phyloP scores from a whole-genome alignment of 2,113 vertebrate species.

The Neodontobutis hainanensis region DNA sequence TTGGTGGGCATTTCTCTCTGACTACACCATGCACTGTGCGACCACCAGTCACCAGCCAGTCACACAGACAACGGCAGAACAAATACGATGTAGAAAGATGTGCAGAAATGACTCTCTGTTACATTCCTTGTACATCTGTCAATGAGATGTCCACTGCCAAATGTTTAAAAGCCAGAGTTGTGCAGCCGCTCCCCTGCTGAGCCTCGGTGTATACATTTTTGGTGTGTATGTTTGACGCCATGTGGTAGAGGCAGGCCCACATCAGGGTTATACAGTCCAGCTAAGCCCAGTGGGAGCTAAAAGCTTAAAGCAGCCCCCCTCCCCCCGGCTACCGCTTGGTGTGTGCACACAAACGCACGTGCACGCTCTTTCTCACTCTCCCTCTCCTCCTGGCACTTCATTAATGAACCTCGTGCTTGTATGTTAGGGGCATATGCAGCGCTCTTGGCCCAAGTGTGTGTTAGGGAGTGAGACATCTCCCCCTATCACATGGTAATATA shows the following conservation, averaged over 20 bases:
- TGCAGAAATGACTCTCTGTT: slow-evolving; percentile 51
- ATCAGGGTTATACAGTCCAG: slow-evolving; percentile 73
- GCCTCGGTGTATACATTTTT: slow-evolving; percentile 56
- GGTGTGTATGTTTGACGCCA: slow-evolving; percentile 63
- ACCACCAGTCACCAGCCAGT: slow-evolving; percentile 42
- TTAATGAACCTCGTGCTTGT: slow-evolving; percentile 75
- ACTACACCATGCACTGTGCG: slow-evolving; percentile 29
- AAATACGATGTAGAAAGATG: slow-evolving; percentile 32
- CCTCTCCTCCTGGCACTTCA: slow-evolving; percentile 71
- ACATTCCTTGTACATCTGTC: slow-evolving; percentile 70
- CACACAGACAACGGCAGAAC: slow-evolving; percentile 30
- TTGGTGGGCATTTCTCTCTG: slow-evolving; percentile 40
- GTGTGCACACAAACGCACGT: slow-evolving; percentile 7
- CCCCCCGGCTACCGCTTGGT: slow-evolving; percentile 66
- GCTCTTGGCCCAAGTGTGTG: slow-evolving; percentile 67
- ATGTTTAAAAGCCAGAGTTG: slow-evolving; percentile 65
- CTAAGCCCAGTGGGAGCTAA: slow-evolving; percentile 71
- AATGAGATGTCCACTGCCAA: slow-evolving; percentile 57
- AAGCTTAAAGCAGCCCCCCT: too few relatives aligned
- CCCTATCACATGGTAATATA: slow-evolving; percentile 75
- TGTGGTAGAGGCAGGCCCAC: slow-evolving; percentile 73
- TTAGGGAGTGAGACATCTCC: slow-evolving; percentile 69
- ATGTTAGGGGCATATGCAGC: slow-evolving; percentile 77
- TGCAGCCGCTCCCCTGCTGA: slow-evolving; percentile 49
- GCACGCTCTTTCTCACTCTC: slow-evolving; percentile 18